These are phyloP conservation scores for Cepphus grylle DNA, from an alignment of 2,113 vertebrate species.

Conservation along the genomic window DNA sequence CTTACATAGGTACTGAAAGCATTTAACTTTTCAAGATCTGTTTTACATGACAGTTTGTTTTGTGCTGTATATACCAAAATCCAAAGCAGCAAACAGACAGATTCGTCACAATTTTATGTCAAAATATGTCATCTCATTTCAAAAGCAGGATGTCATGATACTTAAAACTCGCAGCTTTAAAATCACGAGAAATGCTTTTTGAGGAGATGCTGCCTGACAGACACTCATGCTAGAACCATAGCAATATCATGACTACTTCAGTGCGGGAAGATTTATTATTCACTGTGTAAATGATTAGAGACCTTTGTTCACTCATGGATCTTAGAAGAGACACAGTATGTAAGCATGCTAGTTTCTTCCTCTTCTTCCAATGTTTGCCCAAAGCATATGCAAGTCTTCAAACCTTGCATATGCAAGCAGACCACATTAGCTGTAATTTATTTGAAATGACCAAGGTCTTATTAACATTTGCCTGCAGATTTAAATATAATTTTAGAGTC, in stretches of 20 bases:
- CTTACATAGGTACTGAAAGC: background rate
- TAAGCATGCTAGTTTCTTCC: background rate
- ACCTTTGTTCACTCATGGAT: background rate
- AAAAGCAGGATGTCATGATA: background rate
- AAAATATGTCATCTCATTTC: slow-evolving; percentile 45
- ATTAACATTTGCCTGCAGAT: background rate
- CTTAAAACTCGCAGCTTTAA: slow-evolving; percentile 25
- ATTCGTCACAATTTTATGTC: slow-evolving; percentile 33
- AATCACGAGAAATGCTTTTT: background rate
- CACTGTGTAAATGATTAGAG: background rate
- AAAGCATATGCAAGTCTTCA: background rate
- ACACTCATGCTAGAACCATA: background rate
- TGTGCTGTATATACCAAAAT: background rate
- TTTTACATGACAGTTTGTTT: slow-evolving; percentile 48
- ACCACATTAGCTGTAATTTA: background rate
- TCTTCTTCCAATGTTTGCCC: background rate
- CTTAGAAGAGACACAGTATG: background rate
- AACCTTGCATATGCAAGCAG: background rate
- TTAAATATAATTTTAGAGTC: background rate
- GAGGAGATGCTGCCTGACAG: background rate
- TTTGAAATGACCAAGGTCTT: background rate
- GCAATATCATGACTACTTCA: background rate
- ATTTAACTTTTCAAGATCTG: background rate
- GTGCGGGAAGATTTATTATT: background rate
- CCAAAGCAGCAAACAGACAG: slow-evolving; percentile 12